These are phyloP conservation scores for Brachionus angularis DNA, from an alignment of 1,140 invertebrate species.

Conservation along the genomic window DNA sequence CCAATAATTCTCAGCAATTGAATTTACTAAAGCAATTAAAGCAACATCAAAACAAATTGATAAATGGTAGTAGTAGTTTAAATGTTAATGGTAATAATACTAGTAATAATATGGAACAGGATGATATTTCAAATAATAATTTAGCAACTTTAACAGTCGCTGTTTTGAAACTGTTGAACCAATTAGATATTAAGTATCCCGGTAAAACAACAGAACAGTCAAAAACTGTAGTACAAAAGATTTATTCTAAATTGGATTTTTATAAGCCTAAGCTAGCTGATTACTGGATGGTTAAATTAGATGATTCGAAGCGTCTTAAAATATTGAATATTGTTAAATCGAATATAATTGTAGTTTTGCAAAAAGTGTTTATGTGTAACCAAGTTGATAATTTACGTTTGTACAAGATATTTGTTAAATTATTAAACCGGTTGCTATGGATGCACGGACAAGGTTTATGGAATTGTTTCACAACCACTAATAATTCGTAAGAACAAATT, in stretches of 20 bases:
- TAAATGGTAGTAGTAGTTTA: too few relatives aligned
- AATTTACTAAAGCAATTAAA: slow-evolving; percentile 20
- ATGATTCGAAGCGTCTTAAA: slow-evolving; percentile 55
- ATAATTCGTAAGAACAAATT: slow-evolving; percentile 42
- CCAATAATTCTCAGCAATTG: background rate
- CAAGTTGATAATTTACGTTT: slow-evolving; percentile 51
- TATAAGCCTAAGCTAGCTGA: slow-evolving; percentile 57
- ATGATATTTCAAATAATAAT: slow-evolving; percentile 8
- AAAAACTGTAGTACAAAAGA: slow-evolving; percentile 52
- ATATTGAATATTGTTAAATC: slow-evolving; percentile 56
- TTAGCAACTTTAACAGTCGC: slow-evolving; percentile 47
- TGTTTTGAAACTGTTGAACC: slow-evolving; percentile 51
- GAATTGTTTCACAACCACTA: slow-evolving; percentile 52
- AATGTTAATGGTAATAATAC: background rate
- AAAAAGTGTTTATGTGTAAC: slow-evolving; percentile 50
- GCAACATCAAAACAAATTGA: slow-evolving; percentile 2
- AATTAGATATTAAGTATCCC: slow-evolving; percentile 57
- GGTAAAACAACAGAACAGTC: slow-evolving; percentile 56
- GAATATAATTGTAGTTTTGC: slow-evolving; percentile 54
- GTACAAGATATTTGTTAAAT: slow-evolving; percentile 53
- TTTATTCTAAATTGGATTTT: slow-evolving; percentile 57
- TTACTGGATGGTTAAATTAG: slow-evolving; percentile 58
- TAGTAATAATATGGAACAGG: background rate
- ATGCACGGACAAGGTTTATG: slow-evolving; percentile 57
- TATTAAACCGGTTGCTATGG: slow-evolving; percentile 57